Conservation (phyloP, 2,797 vertebrate genomes). For the Rhinoraja longicauda region DNA sequence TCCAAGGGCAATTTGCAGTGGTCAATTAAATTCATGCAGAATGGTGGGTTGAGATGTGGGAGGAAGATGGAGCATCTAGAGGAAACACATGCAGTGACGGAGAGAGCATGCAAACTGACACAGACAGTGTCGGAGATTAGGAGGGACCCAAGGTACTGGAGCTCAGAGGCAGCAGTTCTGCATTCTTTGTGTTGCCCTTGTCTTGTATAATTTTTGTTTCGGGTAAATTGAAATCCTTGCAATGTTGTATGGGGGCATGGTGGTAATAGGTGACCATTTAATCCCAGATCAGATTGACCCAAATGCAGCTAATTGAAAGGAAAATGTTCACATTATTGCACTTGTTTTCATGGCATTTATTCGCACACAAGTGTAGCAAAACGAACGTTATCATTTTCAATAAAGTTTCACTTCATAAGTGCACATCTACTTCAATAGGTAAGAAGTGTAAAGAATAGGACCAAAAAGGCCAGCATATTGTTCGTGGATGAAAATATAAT, state of each 20-base stretch:
- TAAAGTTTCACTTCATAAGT: not conserved
- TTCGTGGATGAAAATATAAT: constrained; percentile 64
- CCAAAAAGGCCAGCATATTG: constrained; percentile 71
- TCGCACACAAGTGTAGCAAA: not conserved
- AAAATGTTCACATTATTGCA: not conserved
- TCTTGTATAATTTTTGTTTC: not conserved
- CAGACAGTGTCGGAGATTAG: no score
- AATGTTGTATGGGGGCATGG: not conserved
- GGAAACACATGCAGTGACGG: no score
- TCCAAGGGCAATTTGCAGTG: no score
- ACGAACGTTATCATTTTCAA: not conserved
- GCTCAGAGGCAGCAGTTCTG: no score
- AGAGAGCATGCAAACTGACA: no score
- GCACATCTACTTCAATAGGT: constrained; percentile 56
- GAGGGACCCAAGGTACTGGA: no score
- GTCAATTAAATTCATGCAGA: no score
- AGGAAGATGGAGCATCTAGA: no score
- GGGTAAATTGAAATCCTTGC: not conserved
- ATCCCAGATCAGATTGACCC: not conserved
- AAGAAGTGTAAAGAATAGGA: constrained; percentile 69
- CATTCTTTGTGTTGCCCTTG: not conserved
- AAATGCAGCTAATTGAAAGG: not conserved
- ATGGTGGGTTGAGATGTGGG: no score
- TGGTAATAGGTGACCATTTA: not conserved
- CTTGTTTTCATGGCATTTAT: not conserved